These are phyloP conservation scores for Protula sp. DNA, from an alignment of 2,888 invertebrate genomes.

Conservation along the genomic window DNA sequence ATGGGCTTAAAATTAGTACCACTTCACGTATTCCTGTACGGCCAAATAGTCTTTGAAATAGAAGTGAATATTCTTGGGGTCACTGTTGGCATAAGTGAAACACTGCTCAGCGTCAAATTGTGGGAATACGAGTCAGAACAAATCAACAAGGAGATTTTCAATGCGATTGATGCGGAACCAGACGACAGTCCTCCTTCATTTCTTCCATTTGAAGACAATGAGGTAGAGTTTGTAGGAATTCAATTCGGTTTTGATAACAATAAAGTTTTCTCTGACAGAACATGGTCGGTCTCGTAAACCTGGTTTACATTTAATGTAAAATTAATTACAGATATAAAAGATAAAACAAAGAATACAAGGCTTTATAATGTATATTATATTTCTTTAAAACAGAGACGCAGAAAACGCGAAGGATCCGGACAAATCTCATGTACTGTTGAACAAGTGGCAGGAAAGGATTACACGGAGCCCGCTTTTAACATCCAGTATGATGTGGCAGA, in stretches of 20 bases:
- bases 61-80: too few species aligned
- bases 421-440: background rate
- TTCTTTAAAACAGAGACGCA: too few species aligned
- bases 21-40: background rate
- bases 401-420: too few species aligned
- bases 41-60: background rate
- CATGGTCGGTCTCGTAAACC: too few species aligned
- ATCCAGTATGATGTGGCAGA: background rate
- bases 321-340: too few species aligned
- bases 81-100: constrained; percentile 10
- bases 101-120: constrained; percentile 15
- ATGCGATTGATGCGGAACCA: constrained; percentile 14
- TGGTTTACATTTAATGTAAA: too few species aligned
- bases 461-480: constrained; percentile 26
- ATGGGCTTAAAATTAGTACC: constrained; percentile 3
- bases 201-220: too few species aligned
- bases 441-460: constrained; percentile 25
- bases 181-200: constrained; percentile 21
- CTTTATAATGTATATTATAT: too few species aligned
- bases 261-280: too few species aligned
- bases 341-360: too few species aligned
- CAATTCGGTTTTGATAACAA: too few species aligned
- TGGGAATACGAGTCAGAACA: constrained; percentile 19
- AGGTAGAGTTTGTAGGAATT: too few species aligned
- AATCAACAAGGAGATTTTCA: constrained; percentile 20